phyloP scores from a whole-genome alignment of 2,113 vertebrate genomes.

The Paradoxurus hermaphroditus region DNA sequence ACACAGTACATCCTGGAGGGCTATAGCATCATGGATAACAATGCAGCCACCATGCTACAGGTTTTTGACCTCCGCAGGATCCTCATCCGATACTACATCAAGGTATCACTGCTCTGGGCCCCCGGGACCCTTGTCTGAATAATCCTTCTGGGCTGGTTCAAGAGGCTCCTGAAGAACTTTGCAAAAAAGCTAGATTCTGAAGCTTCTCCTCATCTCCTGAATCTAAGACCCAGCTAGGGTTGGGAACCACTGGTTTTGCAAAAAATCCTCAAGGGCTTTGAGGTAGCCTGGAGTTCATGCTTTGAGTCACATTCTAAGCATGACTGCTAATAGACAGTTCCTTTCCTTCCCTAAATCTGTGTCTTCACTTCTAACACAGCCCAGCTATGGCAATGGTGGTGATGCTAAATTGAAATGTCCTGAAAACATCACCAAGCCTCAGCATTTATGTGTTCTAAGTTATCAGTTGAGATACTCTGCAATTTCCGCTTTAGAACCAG shows the following conservation, averaged over 20 bases:
- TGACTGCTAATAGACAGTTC: too few relatives aligned
- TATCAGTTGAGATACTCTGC: not conserved
- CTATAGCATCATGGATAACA: slow-evolving; percentile 98
- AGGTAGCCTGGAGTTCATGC: accelerated
- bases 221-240: not conserved
- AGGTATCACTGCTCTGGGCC: slow-evolving; percentile 83
- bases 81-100: slow-evolving; percentile 95
- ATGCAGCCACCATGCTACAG: slow-evolving; percentile 96
- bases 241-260: not conserved
- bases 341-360: not conserved
- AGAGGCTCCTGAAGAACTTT: not conserved
- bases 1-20: slow-evolving; percentile 97
- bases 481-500: not conserved
- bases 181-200: not conserved
- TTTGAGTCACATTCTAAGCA: not conserved
- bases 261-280: not conserved
- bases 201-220: not conserved
- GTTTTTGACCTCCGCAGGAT: slow-evolving; percentile 96
- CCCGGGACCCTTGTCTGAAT: accelerated
- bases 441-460: accelerated
- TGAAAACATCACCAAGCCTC: not conserved
- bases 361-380: not conserved
- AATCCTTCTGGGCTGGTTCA: accelerated
- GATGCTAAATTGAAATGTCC: not conserved
- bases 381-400: accelerated